Evolutionary conservation across 2,888 invertebrate genomes (phyloP), one percentile per base, ranked within the genome.

Genomic region (Dorcus hopei): DNA sequence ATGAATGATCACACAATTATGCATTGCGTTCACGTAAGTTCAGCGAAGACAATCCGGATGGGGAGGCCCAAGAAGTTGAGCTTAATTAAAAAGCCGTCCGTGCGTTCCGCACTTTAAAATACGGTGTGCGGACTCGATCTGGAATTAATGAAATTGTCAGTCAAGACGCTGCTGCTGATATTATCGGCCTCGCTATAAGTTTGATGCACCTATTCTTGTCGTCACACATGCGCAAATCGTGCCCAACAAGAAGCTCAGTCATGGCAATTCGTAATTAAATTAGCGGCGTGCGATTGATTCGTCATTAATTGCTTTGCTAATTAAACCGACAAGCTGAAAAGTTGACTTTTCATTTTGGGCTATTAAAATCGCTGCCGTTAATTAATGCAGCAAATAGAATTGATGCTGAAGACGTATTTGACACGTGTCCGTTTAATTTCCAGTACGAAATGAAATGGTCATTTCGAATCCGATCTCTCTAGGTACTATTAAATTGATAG

Each of bases 121-220:
- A 47, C 48, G 39, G 38, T 19, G 19, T 26, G 16, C 45, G 9
- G 38, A 33, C 26, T 52, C 47, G 52, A 52, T 52, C 47, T 57
- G 51, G 47, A 51, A 70, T 71, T 75, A 73, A 75, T 74, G 74
- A 74, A 74, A 73, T 73, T 74, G 74, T 74, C 74, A 74, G 70
- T 72, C 70, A 67, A 70, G 68, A 62, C 63, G 65, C 66, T 66
- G 68, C 68, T 70, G 65, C 66, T 66, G 68, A 69, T 70, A 64
- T 67, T 68, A 70, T 70, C 69, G 61, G 60, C 58, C 45, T 38
- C 38, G 40, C 11, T 51, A n/a, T n/a, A 40, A 16, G 49, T 9
- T 39, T 19, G 19, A 51, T 39, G 51, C 39, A 16, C 38, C 9
- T 8, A 14, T 9, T 38, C 50, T 8, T 33, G 39, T 23, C 2